Evolutionary conservation across 2,888 invertebrate genomes (phyloP).

Genomic region (Suillia variegata): DNA sequence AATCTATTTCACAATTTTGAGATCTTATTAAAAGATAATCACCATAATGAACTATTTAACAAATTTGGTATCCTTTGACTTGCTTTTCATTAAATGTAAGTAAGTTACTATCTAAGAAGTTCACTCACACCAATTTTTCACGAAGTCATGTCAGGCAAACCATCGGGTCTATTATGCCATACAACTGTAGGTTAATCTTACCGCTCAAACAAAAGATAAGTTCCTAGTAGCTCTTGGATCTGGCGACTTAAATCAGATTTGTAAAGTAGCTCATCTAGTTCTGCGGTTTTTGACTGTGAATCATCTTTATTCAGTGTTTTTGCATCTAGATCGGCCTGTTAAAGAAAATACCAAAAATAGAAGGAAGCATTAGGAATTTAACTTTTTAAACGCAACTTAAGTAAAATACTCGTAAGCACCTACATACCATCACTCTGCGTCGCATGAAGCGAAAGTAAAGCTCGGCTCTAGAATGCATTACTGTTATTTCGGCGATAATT

Average conservation of each 20-base stretch:
- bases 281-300: slow-evolving; percentile 61
- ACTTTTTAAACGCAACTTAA: no score
- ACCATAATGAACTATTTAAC: no score
- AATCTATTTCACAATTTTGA: no score
- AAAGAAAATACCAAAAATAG: slow-evolving; percentile 8
- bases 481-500: slow-evolving; percentile 85
- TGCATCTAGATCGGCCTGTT: slow-evolving; percentile 69
- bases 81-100: no score
- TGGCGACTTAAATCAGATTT: slow-evolving; percentile 76
- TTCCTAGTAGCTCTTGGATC: slow-evolving; percentile 83
- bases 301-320: slow-evolving; percentile 64
- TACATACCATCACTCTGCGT: slow-evolving; percentile 72
- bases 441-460: slow-evolving; percentile 88
- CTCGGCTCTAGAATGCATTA: slow-evolving; percentile 88
- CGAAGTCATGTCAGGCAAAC: no score
- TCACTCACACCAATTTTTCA: no score
- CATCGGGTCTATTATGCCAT: no score
- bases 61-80: no score
- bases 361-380: background rate
- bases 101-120: no score
- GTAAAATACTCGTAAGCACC: background rate
- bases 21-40: no score
- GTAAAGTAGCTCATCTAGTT: slow-evolving; percentile 71
- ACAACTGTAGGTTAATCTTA: no score
- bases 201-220: slow-evolving; percentile 90